Conservation (phyloP, 1,140 invertebrate genomes). For the Cyrtorhinus lividipennis region DNA sequence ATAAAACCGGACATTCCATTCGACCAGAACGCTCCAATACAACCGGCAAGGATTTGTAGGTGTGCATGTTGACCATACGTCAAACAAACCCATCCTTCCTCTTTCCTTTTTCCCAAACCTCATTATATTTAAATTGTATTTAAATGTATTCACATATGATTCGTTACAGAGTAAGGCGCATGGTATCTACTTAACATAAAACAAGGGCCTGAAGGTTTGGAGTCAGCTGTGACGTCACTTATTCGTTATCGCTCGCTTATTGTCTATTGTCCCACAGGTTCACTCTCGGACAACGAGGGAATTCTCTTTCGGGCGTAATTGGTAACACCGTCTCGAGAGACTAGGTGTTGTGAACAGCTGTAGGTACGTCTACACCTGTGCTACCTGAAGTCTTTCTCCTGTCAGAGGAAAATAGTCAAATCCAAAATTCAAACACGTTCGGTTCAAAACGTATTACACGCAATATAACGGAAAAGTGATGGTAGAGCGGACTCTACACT, state of each 20-base stretch:
- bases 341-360: background rate
- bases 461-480: no score
- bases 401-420: no score
- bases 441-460: no score
- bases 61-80: slow-evolving; percentile 2
- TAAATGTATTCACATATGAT: slow-evolving; percentile 17
- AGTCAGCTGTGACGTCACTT: background rate
- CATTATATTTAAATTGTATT: slow-evolving; percentile 19
- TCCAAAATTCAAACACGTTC: no score
- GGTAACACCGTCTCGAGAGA: background rate
- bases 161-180: slow-evolving; percentile 1
- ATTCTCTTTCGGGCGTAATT: background rate
- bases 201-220: slow-evolving; percentile 1
- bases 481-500: no score
- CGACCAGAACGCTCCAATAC: no score
- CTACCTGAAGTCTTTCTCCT: no score
- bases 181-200: slow-evolving; percentile 5
- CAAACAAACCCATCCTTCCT: background rate
- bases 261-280: background rate
- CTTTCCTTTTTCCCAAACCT: background rate
- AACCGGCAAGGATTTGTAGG: slow-evolving; percentile 1
- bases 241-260: slow-evolving; percentile 1
- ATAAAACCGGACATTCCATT: no score
- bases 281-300: background rate
- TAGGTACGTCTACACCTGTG: no score